Conservation (phyloP, 2,797 vertebrate genomes). For the Danio tinwini region DNA sequence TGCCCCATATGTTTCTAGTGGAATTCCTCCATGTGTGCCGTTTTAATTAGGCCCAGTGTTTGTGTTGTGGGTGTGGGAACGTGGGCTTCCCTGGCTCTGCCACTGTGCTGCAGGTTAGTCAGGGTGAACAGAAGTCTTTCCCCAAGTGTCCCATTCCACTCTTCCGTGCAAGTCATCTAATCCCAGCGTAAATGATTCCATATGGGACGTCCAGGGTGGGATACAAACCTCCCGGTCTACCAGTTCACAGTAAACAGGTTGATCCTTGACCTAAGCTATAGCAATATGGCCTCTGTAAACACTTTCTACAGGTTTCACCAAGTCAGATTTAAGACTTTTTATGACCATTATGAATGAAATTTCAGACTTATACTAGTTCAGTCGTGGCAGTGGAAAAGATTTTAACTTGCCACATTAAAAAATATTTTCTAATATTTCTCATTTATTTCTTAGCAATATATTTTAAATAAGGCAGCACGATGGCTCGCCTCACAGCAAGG, state of each 20-base stretch:
- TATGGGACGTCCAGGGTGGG: conserved; percentile 73
- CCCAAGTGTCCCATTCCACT: conserved; percentile 74
- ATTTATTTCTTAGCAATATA: too few species aligned
- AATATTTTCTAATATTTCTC: too few species aligned
- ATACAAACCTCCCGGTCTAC: conserved; percentile 65
- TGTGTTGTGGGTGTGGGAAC: not conserved
- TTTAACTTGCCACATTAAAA: too few species aligned
- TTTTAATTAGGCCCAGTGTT: not conserved
- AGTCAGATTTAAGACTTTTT: too few species aligned
- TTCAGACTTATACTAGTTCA: too few species aligned
- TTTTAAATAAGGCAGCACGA: too few species aligned
- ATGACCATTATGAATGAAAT: too few species aligned
- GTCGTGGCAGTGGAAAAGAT: too few species aligned
- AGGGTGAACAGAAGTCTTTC: conserved; percentile 51
- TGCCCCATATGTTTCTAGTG: conserved; percentile 10
- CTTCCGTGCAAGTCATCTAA: conserved; percentile 74
- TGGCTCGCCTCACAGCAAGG: too few species aligned
- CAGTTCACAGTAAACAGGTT: conserved; percentile 73
- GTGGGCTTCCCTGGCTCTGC: conserved; percentile 51
- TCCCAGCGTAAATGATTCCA: conserved; percentile 78
- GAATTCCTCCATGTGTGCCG: conserved; percentile 27
- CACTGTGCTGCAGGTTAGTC: conserved; percentile 61
- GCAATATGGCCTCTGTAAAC: conserved; percentile 67
- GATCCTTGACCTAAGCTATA: conserved; percentile 66
- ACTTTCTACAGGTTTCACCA: too few species aligned